A percentile compares a stretch with the other conserved stretches of the same genome.
Conservation (phyloP, 1,140 invertebrate species). For the Anastrepha obliqua region DNA sequence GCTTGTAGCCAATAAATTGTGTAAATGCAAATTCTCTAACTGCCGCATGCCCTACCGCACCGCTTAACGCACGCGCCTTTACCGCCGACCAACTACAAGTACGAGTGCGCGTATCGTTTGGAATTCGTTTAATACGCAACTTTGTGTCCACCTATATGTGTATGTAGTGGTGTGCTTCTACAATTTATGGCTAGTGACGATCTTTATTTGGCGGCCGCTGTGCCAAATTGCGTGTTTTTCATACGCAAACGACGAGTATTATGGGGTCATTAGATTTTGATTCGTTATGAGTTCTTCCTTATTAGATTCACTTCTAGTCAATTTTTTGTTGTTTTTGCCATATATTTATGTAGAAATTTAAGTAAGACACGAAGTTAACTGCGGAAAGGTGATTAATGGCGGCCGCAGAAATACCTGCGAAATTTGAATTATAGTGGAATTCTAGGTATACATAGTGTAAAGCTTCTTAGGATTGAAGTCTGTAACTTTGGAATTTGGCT, state of each 20-base stretch:
- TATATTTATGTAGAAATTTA: neutral
- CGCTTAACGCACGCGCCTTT: neutral
- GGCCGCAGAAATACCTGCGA: neutral
- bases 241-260: neutral
- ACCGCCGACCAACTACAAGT: too few species aligned
- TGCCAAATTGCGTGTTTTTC: constrained; percentile 41
- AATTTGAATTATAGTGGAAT: neutral
- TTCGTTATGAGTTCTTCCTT: neutral
- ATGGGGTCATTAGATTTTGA: constrained; percentile 19
- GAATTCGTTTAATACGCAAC: neutral
- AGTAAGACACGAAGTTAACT: neutral
- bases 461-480: too few species aligned
- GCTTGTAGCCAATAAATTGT: constrained; percentile 44
- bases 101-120: neutral
- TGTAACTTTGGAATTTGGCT: too few species aligned
- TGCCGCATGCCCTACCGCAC: neutral
- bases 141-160: too few species aligned
- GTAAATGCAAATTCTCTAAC: constrained; percentile 18
- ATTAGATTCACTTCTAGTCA: constrained; percentile 7
- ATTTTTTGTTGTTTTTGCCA: neutral
- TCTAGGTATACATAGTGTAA: neutral
- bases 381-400: neutral
- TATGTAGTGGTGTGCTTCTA: neutral
- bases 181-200: constrained; percentile 19
- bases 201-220: constrained; percentile 38